phyloP scores from a whole-genome alignment of 2,888 invertebrate genomes.

The Aspidiotus rigidus region DNA sequence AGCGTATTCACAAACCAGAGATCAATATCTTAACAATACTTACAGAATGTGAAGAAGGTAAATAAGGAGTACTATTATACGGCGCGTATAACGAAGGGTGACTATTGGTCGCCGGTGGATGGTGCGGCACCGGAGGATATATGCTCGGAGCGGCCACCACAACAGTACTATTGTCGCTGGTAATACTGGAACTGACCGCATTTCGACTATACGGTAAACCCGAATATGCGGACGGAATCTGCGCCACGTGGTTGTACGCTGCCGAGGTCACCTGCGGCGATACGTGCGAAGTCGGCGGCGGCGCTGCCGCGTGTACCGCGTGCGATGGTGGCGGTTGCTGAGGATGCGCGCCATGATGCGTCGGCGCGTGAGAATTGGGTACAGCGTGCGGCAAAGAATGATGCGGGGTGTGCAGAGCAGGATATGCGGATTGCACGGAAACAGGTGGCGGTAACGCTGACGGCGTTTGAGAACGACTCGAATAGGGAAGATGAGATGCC shows the following conservation, averaged over 20 bases:
- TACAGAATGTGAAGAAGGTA: slow-evolving; percentile 47
- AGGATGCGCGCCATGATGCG: slow-evolving; percentile 36
- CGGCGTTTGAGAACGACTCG: slow-evolving; percentile 42
- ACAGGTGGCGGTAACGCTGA: slow-evolving; percentile 34
- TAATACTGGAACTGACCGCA: slow-evolving; percentile 6
- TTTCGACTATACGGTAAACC: not conserved
- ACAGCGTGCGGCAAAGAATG: slow-evolving; percentile 7
- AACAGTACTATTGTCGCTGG: slow-evolving; percentile 46
- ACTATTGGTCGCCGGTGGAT: slow-evolving; percentile 34
- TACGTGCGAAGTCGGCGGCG: not conserved
- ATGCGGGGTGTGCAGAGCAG: slow-evolving; percentile 43
- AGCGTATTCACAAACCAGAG: no score
- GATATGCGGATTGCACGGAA: slow-evolving; percentile 32
- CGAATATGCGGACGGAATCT: slow-evolving; percentile 19
- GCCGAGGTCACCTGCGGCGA: slow-evolving; percentile 41
- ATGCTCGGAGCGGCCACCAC: slow-evolving; percentile 46
- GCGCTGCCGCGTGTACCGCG: not conserved
- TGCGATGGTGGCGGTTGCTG: slow-evolving; percentile 36
- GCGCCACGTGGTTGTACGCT: slow-evolving; percentile 7
- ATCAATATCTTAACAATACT: slow-evolving; percentile 7
- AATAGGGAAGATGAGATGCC: slow-evolving; percentile 3
- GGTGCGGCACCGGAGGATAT: slow-evolving; percentile 29
- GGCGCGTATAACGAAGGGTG: slow-evolving; percentile 68
- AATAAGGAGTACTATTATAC: slow-evolving; percentile 62
- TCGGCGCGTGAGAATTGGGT: slow-evolving; percentile 22